A percentile compares a stretch with the other conserved stretches of the same genome.
phyloP scores from a whole-genome alignment of 2,113 vertebrate species.

The Ptyas mucosa region DNA sequence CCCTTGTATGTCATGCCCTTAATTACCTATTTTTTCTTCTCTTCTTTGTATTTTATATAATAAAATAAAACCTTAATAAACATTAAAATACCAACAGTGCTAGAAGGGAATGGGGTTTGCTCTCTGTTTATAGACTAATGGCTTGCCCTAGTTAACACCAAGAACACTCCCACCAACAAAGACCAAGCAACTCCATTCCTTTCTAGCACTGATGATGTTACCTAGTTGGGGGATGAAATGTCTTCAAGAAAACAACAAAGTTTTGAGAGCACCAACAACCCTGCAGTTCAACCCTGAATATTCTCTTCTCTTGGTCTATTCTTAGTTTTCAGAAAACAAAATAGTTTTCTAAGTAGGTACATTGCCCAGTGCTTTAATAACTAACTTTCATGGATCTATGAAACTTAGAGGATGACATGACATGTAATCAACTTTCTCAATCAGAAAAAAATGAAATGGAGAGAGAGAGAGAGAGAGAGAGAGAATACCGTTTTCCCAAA shows the following conservation, averaged over 20 bases:
- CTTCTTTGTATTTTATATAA: no score
- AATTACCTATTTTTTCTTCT: no score
- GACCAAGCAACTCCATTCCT: neutral
- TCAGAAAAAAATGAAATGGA: neutral
- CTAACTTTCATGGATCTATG: neutral
- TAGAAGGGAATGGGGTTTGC: neutral
- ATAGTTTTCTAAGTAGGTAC: neutral
- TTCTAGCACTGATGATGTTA: neutral
- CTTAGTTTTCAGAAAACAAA: neutral
- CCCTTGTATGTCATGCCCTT: no score
- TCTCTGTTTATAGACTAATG: neutral
- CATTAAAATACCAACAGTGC: neutral
- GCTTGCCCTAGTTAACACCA: neutral
- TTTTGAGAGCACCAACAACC: neutral
- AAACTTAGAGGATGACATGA: neutral
- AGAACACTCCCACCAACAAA: neutral
- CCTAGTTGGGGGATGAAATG: neutral
- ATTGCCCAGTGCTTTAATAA: neutral
- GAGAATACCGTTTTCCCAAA: no score
- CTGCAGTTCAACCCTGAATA: neutral
- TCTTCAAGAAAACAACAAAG: no score
- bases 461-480: no score
- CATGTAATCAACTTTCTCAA: neutral
- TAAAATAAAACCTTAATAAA: no score
- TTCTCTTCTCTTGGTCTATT: neutral